Evolutionary conservation across 2,113 vertebrate species (phyloP), one percentile per base, ranked within the genome.

Genomic region (Ptilorrhoa leucosticta): DNA sequence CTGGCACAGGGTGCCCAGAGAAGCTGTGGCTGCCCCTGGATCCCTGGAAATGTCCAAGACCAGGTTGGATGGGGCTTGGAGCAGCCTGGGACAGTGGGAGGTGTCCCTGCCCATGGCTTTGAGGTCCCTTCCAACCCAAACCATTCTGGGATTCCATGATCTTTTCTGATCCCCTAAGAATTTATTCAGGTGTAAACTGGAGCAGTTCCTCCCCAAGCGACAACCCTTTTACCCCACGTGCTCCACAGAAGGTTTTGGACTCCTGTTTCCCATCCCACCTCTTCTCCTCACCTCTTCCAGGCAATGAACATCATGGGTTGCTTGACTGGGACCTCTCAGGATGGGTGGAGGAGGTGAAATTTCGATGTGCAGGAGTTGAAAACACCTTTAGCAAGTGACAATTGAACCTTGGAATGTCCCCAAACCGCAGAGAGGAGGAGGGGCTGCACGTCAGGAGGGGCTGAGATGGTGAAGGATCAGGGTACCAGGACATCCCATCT

Each of bases 11-110:
- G 13, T 87, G 28, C 20, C n/a, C 85, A 87, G 65, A 87, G 65
- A 5, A 63, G 65, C 84, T 87, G 73, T 11, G 84, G 73, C 84
- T 87, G 84, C 56, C 47, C 73, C 47, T 84, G 82, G 42, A 87
- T 53, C 73, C 56, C 65, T 71, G 56, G 42, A 3, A 64, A 42
- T 80, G 76, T 1, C 66, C 57, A 22, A 64, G 50, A 35, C 21
- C 76, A 64, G 75, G 57, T 0, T 79, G 84, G 70, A 85, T 4
- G 3, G 58, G 42, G 19, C 8, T 69, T 1, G 83, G 56, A 63
- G n/a, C 64, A 70, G 3, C 85, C 48, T 63, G 75, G 48, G 66
- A 17, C 1, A 1, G 42, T 48, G 76, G 50, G 0, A 88, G 50
- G 30, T 48, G 57, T 63, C 65, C 56, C 65, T 79, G 40, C 33